phyloP scores from a whole-genome alignment of 2,888 invertebrate species.

The Euspilapteryx auroguttella region DNA sequence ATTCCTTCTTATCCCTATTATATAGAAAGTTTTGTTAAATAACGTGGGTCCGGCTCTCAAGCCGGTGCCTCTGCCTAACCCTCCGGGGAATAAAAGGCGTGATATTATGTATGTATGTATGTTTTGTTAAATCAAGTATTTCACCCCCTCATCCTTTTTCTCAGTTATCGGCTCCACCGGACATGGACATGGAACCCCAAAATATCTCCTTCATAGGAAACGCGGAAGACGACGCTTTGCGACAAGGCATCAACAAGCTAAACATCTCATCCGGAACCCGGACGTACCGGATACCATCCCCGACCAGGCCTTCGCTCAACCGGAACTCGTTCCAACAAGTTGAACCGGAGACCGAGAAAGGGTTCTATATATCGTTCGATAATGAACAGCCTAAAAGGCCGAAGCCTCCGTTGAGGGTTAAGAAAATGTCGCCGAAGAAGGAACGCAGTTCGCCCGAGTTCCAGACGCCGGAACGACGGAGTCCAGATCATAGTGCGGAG shows the following conservation, averaged over 20 bases:
- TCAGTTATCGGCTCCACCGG: constrained; percentile 67
- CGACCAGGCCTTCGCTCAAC: constrained; percentile 73
- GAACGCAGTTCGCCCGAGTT: constrained; percentile 41
- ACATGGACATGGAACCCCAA: constrained; percentile 92
- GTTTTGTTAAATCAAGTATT: too few species aligned
- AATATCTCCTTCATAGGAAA: constrained; percentile 90
- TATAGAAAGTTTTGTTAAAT: too few species aligned
- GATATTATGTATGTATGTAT: too few species aligned
- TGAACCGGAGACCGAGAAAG: constrained; percentile 67
- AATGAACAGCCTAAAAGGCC: constrained; percentile 85
- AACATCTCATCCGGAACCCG: constrained; percentile 86
- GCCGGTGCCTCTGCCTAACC: too few species aligned
- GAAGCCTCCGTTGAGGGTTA: constrained; percentile 81
- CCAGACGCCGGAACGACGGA: constrained; percentile 27
- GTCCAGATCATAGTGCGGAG: constrained; percentile 17
- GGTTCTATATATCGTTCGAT: constrained; percentile 94
- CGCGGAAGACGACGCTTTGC: constrained; percentile 57
- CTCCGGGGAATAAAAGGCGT: too few species aligned
- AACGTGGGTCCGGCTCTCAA: too few species aligned
- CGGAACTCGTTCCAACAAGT: constrained; percentile 71
- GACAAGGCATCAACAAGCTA: constrained; percentile 72
- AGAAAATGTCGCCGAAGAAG: constrained; percentile 77
- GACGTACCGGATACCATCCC: constrained; percentile 88
- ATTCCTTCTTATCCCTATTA: too few species aligned
- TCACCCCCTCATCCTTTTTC: too few species aligned